Evolutionary conservation across 2,113 vertebrate species (phyloP).

Genomic region (Ictalurus furcatus): DNA sequence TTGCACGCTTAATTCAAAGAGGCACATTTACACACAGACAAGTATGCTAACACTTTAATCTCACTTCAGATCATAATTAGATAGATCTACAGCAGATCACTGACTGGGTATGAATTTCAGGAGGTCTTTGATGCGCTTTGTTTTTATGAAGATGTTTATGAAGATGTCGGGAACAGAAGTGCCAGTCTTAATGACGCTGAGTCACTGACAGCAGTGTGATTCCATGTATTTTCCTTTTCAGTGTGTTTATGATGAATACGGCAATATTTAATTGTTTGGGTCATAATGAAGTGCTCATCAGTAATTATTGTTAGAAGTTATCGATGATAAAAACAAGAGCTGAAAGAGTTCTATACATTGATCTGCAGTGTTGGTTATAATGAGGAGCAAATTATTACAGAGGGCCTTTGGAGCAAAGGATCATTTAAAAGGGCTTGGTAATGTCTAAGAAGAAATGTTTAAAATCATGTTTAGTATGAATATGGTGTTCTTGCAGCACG

Average conservation of each 20-base stretch:
- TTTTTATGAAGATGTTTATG: not conserved
- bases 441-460: not conserved
- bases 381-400: not conserved
- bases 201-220: not conserved
- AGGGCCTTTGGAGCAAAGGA: not conserved
- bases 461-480: not conserved
- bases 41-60: not conserved
- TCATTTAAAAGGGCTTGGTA: not conserved
- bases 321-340: not conserved
- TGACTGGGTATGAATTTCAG: not conserved
- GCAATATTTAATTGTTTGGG: not conserved
- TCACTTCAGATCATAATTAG: conserved; percentile 12
- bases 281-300: not conserved
- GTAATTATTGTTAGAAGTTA: not conserved
- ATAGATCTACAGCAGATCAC: not conserved
- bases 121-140: not conserved
- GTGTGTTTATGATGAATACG: not conserved
- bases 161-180: conserved; percentile 20
- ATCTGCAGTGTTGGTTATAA: not conserved
- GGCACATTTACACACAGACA: not conserved
- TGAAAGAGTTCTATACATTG: not conserved
- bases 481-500: not conserved
- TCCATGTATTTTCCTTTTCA: not conserved
- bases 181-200: not conserved
- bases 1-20: not conserved